phyloP scores from a whole-genome alignment of 2,888 invertebrate species.

The Lasioglossum pauxillum region DNA sequence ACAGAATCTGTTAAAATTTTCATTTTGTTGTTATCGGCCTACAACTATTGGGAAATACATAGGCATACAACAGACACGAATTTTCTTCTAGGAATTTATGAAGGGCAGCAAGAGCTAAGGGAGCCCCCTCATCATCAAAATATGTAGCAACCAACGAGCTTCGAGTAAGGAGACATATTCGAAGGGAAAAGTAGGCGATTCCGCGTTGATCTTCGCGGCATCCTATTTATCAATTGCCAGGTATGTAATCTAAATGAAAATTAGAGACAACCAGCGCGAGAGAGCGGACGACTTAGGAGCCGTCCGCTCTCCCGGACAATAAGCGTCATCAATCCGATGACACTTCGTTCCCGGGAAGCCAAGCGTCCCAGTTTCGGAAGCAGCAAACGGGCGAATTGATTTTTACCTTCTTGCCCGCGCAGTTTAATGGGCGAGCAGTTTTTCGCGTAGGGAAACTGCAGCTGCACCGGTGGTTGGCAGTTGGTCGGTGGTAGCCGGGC shows the following conservation, averaged over 20 bases:
- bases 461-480: constrained; percentile 1
- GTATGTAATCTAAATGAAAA: background rate
- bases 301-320: constrained; percentile 3
- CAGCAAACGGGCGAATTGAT: constrained; percentile 50
- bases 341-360: constrained; percentile 18
- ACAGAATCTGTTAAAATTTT: background rate
- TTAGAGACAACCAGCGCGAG: background rate
- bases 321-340: constrained; percentile 23
- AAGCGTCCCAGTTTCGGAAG: constrained; percentile 46
- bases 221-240: background rate
- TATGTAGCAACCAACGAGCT: background rate
- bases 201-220: background rate
- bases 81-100: background rate
- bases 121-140: background rate
- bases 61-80: background rate
- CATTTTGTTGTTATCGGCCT: too few species aligned
- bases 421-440: constrained; percentile 42
- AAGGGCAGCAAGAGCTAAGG: background rate
- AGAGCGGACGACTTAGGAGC: background rate
- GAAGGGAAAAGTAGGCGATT: background rate
- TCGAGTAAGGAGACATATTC: background rate
- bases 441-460: constrained; percentile 31
- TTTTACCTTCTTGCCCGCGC: constrained; percentile 53
- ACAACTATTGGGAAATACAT: background rate
- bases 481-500: background rate